Conservation (phyloP, 2,888 invertebrate genomes). For the Eilema griseolum region DNA sequence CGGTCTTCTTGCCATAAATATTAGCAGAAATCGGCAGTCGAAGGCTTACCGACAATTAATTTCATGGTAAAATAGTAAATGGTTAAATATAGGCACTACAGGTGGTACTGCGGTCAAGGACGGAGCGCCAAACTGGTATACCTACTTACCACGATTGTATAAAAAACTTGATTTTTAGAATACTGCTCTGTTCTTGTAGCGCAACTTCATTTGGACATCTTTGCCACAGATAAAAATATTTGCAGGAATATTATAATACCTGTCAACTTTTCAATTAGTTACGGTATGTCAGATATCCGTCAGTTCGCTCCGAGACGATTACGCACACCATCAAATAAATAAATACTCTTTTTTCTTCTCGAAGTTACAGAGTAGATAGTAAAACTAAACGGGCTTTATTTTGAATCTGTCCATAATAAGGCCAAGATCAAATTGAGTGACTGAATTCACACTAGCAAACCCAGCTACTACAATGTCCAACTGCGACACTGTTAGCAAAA, state of each 20-base stretch:
- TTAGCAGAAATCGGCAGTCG: no score
- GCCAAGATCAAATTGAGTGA: conserved; percentile 1
- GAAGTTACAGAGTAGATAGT: background rate
- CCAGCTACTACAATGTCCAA: background rate
- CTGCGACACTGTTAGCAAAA: conserved; percentile 1
- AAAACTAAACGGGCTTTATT: background rate
- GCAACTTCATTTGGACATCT: background rate
- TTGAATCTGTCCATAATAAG: background rate
- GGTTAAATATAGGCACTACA: background rate
- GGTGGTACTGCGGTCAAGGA: conserved; percentile 4
- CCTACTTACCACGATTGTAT: background rate
- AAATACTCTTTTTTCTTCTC: no score
- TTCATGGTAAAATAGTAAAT: background rate
- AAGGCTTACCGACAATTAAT: background rate
- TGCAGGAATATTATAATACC: no score
- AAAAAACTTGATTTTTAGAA: background rate
- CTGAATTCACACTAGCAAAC: background rate
- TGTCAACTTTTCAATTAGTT: no score
- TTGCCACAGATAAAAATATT: no score
- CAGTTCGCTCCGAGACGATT: no score
- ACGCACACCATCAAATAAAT: no score
- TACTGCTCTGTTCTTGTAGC: background rate
- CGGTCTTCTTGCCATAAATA: no score
- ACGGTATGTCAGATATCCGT: no score
- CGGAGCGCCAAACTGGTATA: background rate